These are phyloP conservation scores for Brachyhypopomus occidentalis DNA, from an alignment of 2,113 vertebrate species.

Conservation along the genomic window DNA sequence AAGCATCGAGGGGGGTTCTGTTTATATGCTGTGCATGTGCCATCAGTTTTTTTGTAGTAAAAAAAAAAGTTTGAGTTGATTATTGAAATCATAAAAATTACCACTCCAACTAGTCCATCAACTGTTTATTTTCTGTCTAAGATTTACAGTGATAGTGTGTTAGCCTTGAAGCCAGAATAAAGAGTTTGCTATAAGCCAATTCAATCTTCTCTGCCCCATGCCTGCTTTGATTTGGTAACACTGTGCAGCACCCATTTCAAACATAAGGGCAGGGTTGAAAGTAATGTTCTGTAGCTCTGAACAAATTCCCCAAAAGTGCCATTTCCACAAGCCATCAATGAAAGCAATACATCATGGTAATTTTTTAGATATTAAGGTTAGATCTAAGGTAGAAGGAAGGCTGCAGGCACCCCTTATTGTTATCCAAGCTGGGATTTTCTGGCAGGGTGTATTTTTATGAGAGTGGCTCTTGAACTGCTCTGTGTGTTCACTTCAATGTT, in stretches of 20 bases:
- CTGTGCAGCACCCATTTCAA: slow-evolving; percentile 22
- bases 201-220: slow-evolving; percentile 46
- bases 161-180: slow-evolving; percentile 36
- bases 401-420: not conserved
- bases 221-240: slow-evolving; percentile 51
- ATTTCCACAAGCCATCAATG: slow-evolving; percentile 47
- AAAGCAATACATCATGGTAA: slow-evolving; percentile 54
- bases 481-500: not conserved
- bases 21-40: not conserved
- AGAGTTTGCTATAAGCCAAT: slow-evolving; percentile 37
- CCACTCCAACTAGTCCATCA: not conserved
- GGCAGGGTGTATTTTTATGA: not conserved
- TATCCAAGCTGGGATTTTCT: not conserved
- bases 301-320: slow-evolving; percentile 48
- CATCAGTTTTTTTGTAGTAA: not conserved
- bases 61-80: not conserved
- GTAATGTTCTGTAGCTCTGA: slow-evolving; percentile 46
- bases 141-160: not conserved
- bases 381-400: slow-evolving; percentile 43
- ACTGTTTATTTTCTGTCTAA: not conserved
- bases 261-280: slow-evolving; percentile 38
- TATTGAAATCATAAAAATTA: not conserved
- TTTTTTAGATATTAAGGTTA: slow-evolving; percentile 48
- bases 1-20: not conserved
- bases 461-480: not conserved